phyloP scores from a whole-genome alignment of 1,140 invertebrate species.

The Orchesella cincta region DNA sequence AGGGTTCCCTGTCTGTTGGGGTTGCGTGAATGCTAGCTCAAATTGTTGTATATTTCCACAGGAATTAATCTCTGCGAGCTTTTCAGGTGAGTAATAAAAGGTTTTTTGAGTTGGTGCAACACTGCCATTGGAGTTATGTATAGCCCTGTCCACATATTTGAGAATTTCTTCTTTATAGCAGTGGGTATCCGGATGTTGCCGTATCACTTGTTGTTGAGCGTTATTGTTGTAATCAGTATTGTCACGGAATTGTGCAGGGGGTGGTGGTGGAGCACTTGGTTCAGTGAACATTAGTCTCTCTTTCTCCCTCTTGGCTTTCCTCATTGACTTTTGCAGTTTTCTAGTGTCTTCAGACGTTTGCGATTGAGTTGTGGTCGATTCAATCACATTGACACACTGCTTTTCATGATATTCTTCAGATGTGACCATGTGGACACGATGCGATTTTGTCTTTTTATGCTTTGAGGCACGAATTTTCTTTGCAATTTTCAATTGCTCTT shows the following conservation, averaged over 20 bases:
- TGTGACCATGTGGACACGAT: neutral
- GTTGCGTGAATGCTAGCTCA: neutral
- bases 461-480: neutral
- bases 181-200: neutral
- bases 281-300: neutral
- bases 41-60: neutral
- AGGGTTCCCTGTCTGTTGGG: neutral
- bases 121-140: neutral
- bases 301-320: neutral
- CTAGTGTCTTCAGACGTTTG: neutral
- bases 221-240: neutral
- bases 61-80: neutral
- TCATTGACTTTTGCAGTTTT: neutral
- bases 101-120: neutral
- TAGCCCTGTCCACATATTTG: neutral
- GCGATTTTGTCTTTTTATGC: neutral
- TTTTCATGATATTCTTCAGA: conserved; percentile 22
- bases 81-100: neutral
- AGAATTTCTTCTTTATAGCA: too few relatives aligned
- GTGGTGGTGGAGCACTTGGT: neutral
- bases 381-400: neutral
- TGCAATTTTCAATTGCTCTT: neutral
- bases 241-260: neutral
- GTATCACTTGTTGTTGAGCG: neutral
- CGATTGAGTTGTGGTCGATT: neutral